Conservation (phyloP, 92 coral and sea anemone species). For the Zoanthus solanderi region DNA sequence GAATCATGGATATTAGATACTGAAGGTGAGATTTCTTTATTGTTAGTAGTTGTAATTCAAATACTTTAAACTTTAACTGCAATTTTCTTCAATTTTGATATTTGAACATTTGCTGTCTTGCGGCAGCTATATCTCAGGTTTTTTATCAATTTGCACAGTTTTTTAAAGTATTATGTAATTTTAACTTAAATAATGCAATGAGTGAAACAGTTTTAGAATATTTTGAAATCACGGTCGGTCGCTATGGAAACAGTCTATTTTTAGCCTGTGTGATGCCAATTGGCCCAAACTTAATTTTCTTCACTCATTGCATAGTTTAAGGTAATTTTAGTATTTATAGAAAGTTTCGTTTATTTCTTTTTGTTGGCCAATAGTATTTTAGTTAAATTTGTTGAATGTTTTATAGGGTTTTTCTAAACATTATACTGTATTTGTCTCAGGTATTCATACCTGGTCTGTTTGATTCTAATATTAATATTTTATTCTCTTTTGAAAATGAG, state of each 20-base stretch:
- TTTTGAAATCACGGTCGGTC: background rate
- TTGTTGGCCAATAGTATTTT: too few relatives aligned
- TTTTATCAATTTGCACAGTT: conserved; percentile 27
- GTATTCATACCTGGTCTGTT: too few relatives aligned
- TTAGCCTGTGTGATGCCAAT: conserved; percentile 13
- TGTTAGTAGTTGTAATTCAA: too few relatives aligned
- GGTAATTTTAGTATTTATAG: background rate
- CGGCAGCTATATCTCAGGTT: conserved; percentile 1
- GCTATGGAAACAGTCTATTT: conserved; percentile 45
- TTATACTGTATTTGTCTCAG: too few relatives aligned
- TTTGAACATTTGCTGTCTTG: background rate
- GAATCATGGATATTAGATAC: too few relatives aligned
- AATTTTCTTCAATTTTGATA: background rate
- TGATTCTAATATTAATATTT: too few relatives aligned
- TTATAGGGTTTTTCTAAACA: too few relatives aligned
- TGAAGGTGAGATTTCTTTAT: background rate
- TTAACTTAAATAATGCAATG: conserved; percentile 34
- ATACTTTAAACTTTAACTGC: too few relatives aligned
- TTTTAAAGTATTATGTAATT: conserved; percentile 37
- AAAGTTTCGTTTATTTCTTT: conserved; percentile 6
- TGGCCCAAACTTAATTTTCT: conserved; percentile 3
- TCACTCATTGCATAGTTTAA: conserved; percentile 13
- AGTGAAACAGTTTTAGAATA: conserved; percentile 16
- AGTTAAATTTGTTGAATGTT: too few relatives aligned
- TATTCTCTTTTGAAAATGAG: too few relatives aligned